A percentile compares a stretch with the other conserved stretches of the same genome.
These are phyloP conservation scores for Drosophila pachea DNA, from an alignment of 1,140 invertebrate genomes.

Conservation along the genomic window DNA sequence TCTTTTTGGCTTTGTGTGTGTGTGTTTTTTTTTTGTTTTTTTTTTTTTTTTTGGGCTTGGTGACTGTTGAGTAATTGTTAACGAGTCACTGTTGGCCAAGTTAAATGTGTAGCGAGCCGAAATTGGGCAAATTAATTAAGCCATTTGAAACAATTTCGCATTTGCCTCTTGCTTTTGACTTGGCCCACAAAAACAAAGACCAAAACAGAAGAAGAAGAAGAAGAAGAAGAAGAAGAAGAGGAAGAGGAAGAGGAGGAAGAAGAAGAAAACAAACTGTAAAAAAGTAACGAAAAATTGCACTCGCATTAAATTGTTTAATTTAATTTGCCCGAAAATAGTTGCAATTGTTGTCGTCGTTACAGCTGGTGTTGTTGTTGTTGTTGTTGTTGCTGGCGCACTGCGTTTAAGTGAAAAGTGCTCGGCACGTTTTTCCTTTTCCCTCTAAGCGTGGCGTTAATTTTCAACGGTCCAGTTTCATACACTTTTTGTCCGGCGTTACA, in stretches of 20 bases:
- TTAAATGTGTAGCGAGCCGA: conserved; percentile 59
- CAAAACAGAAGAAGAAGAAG: no score
- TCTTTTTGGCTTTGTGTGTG: conserved; percentile 35
- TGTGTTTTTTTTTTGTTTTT: conserved; percentile 16
- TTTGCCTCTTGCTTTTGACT: conserved; percentile 41
- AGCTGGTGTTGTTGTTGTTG: conserved; percentile 6
- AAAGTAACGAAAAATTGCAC: conserved; percentile 45
- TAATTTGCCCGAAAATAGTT: conserved; percentile 61
- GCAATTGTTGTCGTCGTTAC: conserved; percentile 27
- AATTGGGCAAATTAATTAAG: conserved; percentile 72
- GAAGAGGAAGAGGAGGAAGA: no score
- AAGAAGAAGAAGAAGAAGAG: no score
- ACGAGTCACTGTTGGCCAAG: conserved; percentile 58
- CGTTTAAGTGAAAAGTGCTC: conserved; percentile 47
- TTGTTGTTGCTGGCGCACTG: conserved; percentile 40
- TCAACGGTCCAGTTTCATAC: conserved; percentile 24
- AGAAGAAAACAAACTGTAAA: not conserved
- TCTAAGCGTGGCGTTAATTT: conserved; percentile 35
- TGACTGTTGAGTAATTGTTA: conserved; percentile 61
- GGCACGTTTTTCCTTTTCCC: conserved; percentile 32
- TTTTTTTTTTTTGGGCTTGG: conserved; percentile 33
- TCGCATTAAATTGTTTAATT: conserved; percentile 70
- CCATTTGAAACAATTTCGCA: conserved; percentile 67
- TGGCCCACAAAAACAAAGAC: conserved; percentile 12
- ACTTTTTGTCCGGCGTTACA: not conserved